Evolutionary conservation across 2,888 invertebrate genomes (phyloP), one percentile per base, ranked within the genome.

Genomic region (Sinotaia quadrata): DNA sequence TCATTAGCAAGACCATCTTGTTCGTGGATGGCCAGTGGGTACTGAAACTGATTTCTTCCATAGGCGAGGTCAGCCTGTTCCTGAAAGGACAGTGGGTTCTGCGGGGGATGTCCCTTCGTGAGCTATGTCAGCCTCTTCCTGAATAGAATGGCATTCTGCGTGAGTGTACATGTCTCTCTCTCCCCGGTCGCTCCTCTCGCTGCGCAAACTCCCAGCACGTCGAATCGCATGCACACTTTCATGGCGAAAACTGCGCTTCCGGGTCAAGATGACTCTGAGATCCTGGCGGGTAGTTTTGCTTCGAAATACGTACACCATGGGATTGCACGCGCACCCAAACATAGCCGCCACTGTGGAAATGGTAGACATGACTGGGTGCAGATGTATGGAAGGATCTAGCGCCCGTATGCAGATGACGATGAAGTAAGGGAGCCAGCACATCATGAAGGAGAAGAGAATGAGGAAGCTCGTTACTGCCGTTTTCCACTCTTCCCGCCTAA

Each of bases 401-500:
- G 83, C 81, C 89, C 80, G 89, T 89, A 73, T 89, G 88, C 56
- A 89, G 88, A 84, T 51, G 33, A 79, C 71, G 1, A 81, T 72
- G 71, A 86, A 85, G 81, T 90, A 91, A 0, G 91, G 91, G 21
- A 90, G 86, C 91, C 91, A 91, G 79, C 91, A 91, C 41, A 90
- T 85, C 15, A 91, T 86, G 63, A 91, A 92, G 88, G 94, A 93
- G 44, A 93, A 91, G 84, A 94, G 92, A 74, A 94, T 94, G 73
- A 94, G 87, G 58, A 93, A 92, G 83, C 95, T 95, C 62, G 96
- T 94, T 76, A 95, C 92, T 10, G 95, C 96, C 2, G 96, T 95
- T 75, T 95, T 91, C 77, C 95, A 94, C 89, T 96, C 96, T 86
- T 96, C 96, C 65, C 95, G 91, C 76, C 95, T 94, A 83, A 93